These are phyloP conservation scores for Eidolon helvum DNA, from an alignment of 2,113 vertebrate genomes.

Conservation along the genomic window DNA sequence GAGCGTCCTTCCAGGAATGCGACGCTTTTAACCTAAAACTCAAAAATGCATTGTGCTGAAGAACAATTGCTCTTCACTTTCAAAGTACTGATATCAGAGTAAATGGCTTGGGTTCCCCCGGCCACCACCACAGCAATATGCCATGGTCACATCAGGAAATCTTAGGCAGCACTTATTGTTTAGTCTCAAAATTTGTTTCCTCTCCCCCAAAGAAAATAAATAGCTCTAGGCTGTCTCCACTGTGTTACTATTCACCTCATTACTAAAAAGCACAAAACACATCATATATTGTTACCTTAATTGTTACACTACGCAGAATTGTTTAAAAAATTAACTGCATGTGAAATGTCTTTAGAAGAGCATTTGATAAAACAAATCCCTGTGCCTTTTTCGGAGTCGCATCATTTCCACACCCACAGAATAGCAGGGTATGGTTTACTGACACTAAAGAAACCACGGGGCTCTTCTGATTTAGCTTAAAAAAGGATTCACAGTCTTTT, in stretches of 20 bases:
- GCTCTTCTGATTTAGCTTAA: not conserved
- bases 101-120: not conserved
- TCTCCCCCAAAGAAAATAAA: constrained; percentile 39
- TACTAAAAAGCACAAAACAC: not conserved
- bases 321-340: not conserved
- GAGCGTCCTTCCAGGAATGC: not conserved
- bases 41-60: not conserved
- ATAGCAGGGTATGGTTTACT: not conserved
- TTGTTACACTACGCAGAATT: not conserved
- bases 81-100: not conserved
- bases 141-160: not conserved
- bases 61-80: not conserved
- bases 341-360: not conserved
- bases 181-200: not conserved
- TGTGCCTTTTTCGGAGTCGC: not conserved
- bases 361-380: not conserved
- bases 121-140: not conserved
- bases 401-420: not conserved
- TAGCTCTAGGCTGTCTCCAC: not conserved
- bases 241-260: not conserved
- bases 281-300: not conserved
- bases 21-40: not conserved
- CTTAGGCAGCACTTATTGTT: not conserved
- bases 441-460: not conserved
- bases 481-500: not conserved